Evolutionary conservation across 2,888 invertebrate species (phyloP), one percentile per base, ranked within the genome.

Genomic region (Cantharis rufa): DNA sequence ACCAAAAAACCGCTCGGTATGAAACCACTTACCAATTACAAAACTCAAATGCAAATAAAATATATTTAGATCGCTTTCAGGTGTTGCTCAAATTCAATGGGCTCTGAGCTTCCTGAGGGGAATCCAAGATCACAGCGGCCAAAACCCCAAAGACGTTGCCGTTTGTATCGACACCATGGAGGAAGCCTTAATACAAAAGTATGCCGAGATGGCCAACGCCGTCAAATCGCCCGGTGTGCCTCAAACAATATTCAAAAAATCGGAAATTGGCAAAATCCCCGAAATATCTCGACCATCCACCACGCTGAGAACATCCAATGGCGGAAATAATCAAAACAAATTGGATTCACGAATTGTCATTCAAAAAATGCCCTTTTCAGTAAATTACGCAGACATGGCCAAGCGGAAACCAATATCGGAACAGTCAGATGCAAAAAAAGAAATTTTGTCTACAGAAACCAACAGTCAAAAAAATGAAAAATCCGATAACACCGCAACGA

Each of bases 31-130:
- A 18, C 15, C 15, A 27, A 11, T 32, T 48, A 62, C 48, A 48
- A 1, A 48, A 48, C 48, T 62, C 70, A 62, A 4, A 28, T 32
- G 48, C 15, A 15, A 64, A 24, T 62, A 72, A 32, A 66, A 66
- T 13, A 64, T 21, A 71, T 15, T 16, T 70, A 32, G 16, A 48
- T 72, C 5, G 75, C 13, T 28, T 15, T 70, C 18, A 48, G 88
- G 89, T 32, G 88, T 89, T 68, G 85, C 84, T n/a, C 88, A 89
- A 77, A 80, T 89, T 18, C 88, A 88, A 71, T 89, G 89, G 89
- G 88, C 88, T 0, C 81, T 88, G 21, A 84, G 83, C 32, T 89
- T 89, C 79, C 76, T 89, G 13, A 83, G 86, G 66, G 86, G 87
- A 4, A 84, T 89, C 15, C 85, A 84, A 71, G 85, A 86, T 76